Base-by-base conservation (phyloP, 2,888 invertebrate species). In the Cartodere bifasciata region DNA sequence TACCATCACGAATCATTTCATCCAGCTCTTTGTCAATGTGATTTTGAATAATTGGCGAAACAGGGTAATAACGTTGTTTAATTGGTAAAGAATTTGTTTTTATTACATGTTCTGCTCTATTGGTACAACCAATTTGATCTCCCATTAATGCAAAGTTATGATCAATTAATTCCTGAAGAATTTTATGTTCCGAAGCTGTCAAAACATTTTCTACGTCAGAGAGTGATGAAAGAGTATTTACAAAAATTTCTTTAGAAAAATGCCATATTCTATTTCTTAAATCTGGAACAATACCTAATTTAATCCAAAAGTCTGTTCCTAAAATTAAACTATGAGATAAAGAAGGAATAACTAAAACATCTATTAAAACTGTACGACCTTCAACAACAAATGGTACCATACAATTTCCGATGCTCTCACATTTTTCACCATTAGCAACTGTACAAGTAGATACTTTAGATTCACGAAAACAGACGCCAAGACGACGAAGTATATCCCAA, bases 1-100 rank as follows among this genome's bases (percentile, higher is more conserved):
- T 41, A 2, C 41, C 48, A 1, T 43, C 16, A 3, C 16, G 26
- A 2, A 55, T 11, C 52, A 56, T 53, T 4, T 46, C 28, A 24
- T 55, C 49, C 2, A 54, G 36, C 32, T 55, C 50, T 2, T 16
- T 23, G 14, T 45, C 34, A 1, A 42, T 32, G 7, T 33, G 28
- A 14, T 34, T 17, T 14, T 43, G 42, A 4, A 41, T 25, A 5
- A 34, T 24, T 2, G 44, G 43, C 9, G 38, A 36, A 3, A 44
- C 36, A 1, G 38, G 36, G 23, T 42, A 44, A 20, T 41, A 22
- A 1, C 28, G 5, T 10, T 28, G 28, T 12, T 28, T 32, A 4
- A 32, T 32, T 16, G 32, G 32, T 2, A 23, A 12, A 1, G 23
- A 10, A n/a, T 27, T 24, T 11, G 25, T 24, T 4, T 15, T 11